phyloP scores from a whole-genome alignment of 2,888 invertebrate species.

The Chironomus riparius region DNA sequence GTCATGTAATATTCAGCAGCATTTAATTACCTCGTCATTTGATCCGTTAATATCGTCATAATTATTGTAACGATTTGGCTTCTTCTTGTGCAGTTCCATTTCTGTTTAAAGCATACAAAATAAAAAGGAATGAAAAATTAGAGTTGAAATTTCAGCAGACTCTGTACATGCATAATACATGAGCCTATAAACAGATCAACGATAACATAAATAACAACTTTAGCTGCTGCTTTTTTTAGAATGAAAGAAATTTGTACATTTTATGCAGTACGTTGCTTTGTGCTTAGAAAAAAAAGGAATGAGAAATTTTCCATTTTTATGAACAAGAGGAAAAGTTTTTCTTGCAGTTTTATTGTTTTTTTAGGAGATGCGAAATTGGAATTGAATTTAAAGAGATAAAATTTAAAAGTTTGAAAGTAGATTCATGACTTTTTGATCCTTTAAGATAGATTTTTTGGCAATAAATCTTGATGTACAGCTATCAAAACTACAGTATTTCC shows the following conservation, averaged over 20 bases:
- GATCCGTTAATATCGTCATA: conserved; percentile 18
- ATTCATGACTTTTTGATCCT: too few species aligned
- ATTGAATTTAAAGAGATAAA: too few species aligned
- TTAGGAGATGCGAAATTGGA: too few species aligned
- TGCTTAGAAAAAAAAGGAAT: background rate
- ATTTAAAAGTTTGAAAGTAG: too few species aligned
- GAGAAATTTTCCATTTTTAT: too few species aligned
- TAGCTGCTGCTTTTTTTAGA: background rate
- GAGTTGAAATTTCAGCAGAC: background rate
- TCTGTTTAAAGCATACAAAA: background rate
- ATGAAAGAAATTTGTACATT: background rate
- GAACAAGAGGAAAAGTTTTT: too few species aligned
- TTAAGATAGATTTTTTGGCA: too few species aligned
- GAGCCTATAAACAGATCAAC: conserved; percentile 27
- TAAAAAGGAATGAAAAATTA: background rate
- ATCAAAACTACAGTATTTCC: too few species aligned
- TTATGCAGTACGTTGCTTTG: background rate
- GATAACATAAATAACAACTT: conserved; percentile 24
- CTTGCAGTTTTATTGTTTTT: too few species aligned
- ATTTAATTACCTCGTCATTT: conserved; percentile 27
- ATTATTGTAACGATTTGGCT: conserved; percentile 8
- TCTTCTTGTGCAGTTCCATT: conserved; percentile 25
- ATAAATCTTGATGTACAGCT: too few species aligned
- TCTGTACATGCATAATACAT: conserved; percentile 5
- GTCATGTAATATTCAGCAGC: background rate